These are phyloP conservation scores for Drosophila algonquin DNA, from an alignment of 2,888 invertebrate species.

Conservation along the genomic window DNA sequence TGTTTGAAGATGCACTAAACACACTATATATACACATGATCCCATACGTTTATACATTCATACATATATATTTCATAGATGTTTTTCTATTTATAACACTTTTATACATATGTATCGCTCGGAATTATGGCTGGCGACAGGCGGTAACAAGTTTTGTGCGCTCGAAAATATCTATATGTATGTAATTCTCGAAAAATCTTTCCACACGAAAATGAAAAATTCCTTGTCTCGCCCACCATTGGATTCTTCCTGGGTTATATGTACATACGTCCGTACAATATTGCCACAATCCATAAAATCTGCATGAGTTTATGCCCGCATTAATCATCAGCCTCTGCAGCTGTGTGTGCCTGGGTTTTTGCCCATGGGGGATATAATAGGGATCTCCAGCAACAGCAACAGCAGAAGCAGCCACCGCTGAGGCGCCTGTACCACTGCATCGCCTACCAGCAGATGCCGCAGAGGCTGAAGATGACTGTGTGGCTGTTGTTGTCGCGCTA, in stretches of 20 bases:
- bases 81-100: conserved; percentile 28
- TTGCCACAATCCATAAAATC: conserved; percentile 30
- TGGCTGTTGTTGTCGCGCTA: conserved; percentile 57
- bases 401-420: conserved; percentile 45
- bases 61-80: conserved; percentile 27
- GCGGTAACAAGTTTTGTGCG: conserved; percentile 62
- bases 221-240: conserved; percentile 23
- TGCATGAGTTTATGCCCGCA: conserved; percentile 60
- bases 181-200: conserved; percentile 54
- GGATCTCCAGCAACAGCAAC: conserved; percentile 39
- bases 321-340: conserved; percentile 67
- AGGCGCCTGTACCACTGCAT: conserved; percentile 61
- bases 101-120: conserved; percentile 29
- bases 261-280: neutral
- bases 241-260: neutral
- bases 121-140: conserved; percentile 67
- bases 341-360: conserved; percentile 14
- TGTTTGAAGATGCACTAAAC: conserved; percentile 54
- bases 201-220: conserved; percentile 48
- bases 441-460: conserved; percentile 40
- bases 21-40: conserved; percentile 22
- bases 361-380: conserved; percentile 27
- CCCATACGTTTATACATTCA: conserved; percentile 7
- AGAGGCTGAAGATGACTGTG: conserved; percentile 16
- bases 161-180: conserved; percentile 46